Conservation (phyloP, 2,113 vertebrate species). For the Cyphomyrus plagiostoma region DNA sequence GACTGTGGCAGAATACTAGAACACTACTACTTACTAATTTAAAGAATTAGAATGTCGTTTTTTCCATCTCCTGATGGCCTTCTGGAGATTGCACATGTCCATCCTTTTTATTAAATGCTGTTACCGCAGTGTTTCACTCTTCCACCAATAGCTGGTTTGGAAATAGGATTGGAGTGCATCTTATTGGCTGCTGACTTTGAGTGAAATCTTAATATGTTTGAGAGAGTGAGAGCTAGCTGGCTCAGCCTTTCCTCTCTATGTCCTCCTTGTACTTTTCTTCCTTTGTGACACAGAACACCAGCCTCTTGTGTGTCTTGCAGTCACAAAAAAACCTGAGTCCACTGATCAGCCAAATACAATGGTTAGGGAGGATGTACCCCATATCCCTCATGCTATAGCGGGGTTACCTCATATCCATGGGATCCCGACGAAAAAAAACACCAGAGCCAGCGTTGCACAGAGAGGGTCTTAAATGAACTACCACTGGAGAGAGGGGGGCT, state of each 20-base stretch:
- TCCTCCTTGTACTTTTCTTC: slow-evolving; percentile 6
- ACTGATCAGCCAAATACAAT: background rate
- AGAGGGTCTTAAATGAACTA: background rate
- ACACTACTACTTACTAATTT: slow-evolving; percentile 59
- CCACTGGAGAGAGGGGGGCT: slow-evolving; percentile 4
- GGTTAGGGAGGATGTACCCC: background rate
- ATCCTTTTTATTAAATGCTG: slow-evolving; percentile 41
- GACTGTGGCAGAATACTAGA: background rate
- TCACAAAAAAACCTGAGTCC: background rate
- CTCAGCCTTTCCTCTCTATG: background rate
- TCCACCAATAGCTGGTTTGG: slow-evolving; percentile 55
- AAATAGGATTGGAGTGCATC: background rate
- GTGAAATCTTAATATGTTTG: slow-evolving; percentile 43
- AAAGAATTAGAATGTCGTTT: slow-evolving; percentile 40
- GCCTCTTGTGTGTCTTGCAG: slow-evolving; percentile 1
- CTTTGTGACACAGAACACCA: slow-evolving; percentile 26
- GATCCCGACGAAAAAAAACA: background rate
- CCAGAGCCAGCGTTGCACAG: background rate
- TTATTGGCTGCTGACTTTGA: slow-evolving; percentile 13
- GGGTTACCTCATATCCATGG: slow-evolving; percentile 7
- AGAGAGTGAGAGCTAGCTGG: background rate
- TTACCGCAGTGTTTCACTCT: slow-evolving; percentile 34
- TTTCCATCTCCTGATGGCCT: slow-evolving; percentile 37
- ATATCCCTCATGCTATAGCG: background rate
- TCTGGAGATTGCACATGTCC: slow-evolving; percentile 37